A percentile compares a stretch with the other conserved stretches of the same genome.
These are phyloP conservation scores for Rhegmatorhina hoffmannsi DNA, from an alignment of 2,113 vertebrate species.

Conservation along the genomic window DNA sequence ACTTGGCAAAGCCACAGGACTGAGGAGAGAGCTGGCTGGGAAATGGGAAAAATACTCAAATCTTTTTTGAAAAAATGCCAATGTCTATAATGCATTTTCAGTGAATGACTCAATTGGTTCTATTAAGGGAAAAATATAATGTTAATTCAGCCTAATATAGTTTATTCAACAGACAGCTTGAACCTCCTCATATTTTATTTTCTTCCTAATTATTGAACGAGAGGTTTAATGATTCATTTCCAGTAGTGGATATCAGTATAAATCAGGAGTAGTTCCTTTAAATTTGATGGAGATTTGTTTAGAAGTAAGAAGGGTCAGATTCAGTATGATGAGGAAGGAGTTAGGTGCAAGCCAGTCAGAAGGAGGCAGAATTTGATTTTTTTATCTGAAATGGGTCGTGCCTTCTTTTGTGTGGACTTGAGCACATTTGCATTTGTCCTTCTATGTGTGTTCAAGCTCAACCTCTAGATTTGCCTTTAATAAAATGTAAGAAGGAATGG, in stretches of 20 bases:
- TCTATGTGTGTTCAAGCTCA: background rate
- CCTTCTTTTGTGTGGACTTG: background rate
- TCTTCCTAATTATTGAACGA: background rate
- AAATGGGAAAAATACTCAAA: constrained; percentile 62
- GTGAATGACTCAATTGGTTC: constrained; percentile 61
- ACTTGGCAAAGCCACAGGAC: constrained; percentile 31
- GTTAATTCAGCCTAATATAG: constrained; percentile 33
- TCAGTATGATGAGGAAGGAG: background rate
- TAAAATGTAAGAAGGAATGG: background rate
- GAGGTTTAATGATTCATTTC: background rate
- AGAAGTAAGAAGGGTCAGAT: background rate
- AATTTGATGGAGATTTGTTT: background rate
- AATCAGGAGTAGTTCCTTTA: background rate
- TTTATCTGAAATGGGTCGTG: background rate
- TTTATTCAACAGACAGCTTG: background rate
- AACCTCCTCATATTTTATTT: background rate
- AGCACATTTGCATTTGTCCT: background rate
- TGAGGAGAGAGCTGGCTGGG: constrained; percentile 57
- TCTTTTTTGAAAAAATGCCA: constrained; percentile 63
- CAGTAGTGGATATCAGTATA: background rate
- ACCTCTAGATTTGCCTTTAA: background rate
- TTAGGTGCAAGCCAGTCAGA: background rate
- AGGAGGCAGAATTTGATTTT: background rate
- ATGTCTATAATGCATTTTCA: constrained; percentile 67
- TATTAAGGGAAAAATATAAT: constrained; percentile 52